A percentile compares a stretch with the other conserved stretches of the same genome.
Evolutionary conservation across 2,113 vertebrate species (phyloP).

Genomic region (Spilogale gracilis): DNA sequence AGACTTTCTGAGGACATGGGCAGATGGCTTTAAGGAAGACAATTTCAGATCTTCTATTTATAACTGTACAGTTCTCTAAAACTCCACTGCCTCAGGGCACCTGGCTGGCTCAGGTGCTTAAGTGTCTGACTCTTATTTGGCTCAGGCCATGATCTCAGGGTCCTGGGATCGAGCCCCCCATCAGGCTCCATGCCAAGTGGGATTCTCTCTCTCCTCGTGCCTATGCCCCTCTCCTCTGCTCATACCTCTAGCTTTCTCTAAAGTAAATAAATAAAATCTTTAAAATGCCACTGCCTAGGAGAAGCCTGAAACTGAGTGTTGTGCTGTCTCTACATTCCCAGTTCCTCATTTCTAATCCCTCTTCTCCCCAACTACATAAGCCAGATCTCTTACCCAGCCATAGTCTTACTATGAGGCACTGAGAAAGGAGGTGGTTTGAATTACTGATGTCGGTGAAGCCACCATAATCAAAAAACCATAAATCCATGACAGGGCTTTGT

Average conservation of each 20-base stretch:
- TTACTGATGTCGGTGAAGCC: background rate
- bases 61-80: background rate
- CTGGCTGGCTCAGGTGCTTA: background rate
- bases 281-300: background rate
- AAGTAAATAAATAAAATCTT: background rate
- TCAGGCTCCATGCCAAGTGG: background rate
- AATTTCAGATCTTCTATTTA: background rate
- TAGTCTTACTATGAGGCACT: background rate
- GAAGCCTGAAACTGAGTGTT: too few relatives aligned
- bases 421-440: background rate
- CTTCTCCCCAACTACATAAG: background rate
- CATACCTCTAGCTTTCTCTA: background rate
- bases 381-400: background rate
- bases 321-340: background rate
- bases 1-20: background rate
- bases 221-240: background rate
- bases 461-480: background rate
- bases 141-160: background rate
- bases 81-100: background rate
- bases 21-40: background rate
- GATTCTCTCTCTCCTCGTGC: background rate
- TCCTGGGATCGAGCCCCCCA: background rate
- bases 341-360: background rate
- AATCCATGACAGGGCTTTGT: background rate
- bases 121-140: background rate